These are phyloP conservation scores for Latrodectus elegans DNA, from an alignment of 2,888 invertebrate genomes.

Conservation along the genomic window DNA sequence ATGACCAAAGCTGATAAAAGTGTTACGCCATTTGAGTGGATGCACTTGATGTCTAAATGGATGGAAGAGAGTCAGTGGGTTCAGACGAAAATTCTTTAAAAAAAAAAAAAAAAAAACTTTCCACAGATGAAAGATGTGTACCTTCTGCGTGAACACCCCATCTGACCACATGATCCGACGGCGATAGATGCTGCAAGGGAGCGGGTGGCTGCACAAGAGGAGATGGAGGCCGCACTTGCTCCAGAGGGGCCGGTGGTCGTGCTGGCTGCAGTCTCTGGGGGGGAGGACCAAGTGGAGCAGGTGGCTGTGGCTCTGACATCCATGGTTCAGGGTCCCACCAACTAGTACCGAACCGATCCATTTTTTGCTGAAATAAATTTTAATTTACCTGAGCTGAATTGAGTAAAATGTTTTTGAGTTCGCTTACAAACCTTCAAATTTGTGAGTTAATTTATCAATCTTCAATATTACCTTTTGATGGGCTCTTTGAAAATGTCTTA, in stretches of 20 bases:
- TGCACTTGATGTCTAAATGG: conserved; percentile 71
- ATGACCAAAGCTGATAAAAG: conserved; percentile 71
- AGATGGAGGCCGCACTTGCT: conserved; percentile 18
- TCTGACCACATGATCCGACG: conserved; percentile 22
- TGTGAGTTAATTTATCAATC: neutral
- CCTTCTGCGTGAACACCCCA: conserved; percentile 57
- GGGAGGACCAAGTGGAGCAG: conserved; percentile 18
- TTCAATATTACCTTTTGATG: neutral
- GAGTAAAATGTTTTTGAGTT: neutral
- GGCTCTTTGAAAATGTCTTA: too few species aligned
- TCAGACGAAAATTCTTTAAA: neutral
- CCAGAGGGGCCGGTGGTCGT: conserved; percentile 38
- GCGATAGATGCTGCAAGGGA: neutral
- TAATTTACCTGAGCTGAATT: neutral
- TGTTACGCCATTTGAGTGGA: conserved; percentile 68
- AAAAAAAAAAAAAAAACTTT: neutral
- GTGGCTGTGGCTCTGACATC: conserved; percentile 41
- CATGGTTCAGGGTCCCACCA: conserved; percentile 53
- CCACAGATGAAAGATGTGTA: neutral
- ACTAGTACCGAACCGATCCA: conserved; percentile 29
- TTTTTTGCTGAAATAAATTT: conserved; percentile 14
- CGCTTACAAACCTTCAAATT: neutral
- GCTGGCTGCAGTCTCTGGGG: conserved; percentile 21
- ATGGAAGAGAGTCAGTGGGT: neutral
- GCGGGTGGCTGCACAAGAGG: conserved; percentile 15